A percentile compares a stretch with the other conserved stretches of the same genome.
Conservation (phyloP, 2,888 invertebrate genomes). For the Penaeus monodon region DNA sequence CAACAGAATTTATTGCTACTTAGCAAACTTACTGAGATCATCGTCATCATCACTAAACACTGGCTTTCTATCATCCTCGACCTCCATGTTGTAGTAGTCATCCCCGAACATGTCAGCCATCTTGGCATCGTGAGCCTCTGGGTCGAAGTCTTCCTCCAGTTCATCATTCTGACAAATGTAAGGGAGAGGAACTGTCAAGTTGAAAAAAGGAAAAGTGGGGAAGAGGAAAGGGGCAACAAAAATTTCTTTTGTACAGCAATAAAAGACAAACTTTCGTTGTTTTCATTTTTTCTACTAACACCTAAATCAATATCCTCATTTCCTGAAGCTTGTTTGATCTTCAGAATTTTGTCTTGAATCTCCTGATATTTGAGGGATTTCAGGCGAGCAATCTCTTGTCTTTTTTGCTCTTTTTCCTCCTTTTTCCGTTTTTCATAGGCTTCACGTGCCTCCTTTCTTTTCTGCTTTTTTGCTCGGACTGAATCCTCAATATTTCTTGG, state of each 20-base stretch:
- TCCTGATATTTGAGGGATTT: conserved; percentile 90
- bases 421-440: conserved; percentile 33
- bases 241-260: too few species aligned
- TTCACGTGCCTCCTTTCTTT: conserved; percentile 74
- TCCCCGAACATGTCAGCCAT: conserved; percentile 91
- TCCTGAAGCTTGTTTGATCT: conserved; percentile 89
- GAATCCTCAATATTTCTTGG: conserved; percentile 89
- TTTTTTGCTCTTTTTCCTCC: conserved; percentile 72
- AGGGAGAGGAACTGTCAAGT: conserved; percentile 67
- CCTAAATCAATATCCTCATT: conserved; percentile 80
- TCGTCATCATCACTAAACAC: conserved; percentile 53
- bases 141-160: conserved; percentile 91
- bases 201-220: too few species aligned
- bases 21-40: conserved; percentile 34
- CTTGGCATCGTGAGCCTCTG: conserved; percentile 84
- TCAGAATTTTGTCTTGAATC: conserved; percentile 88
- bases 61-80: conserved; percentile 48
- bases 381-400: conserved; percentile 88
- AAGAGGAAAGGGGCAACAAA: too few species aligned
- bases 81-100: conserved; percentile 41
- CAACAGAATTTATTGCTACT: background rate
- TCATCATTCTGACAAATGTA: conserved; percentile 78
- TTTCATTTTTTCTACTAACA: conserved; percentile 44
- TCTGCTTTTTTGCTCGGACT: conserved; percentile 83
- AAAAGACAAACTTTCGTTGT: too few species aligned